Conservation (phyloP, 2,797 vertebrate genomes). For the Gadopsis bispinosus region DNA sequence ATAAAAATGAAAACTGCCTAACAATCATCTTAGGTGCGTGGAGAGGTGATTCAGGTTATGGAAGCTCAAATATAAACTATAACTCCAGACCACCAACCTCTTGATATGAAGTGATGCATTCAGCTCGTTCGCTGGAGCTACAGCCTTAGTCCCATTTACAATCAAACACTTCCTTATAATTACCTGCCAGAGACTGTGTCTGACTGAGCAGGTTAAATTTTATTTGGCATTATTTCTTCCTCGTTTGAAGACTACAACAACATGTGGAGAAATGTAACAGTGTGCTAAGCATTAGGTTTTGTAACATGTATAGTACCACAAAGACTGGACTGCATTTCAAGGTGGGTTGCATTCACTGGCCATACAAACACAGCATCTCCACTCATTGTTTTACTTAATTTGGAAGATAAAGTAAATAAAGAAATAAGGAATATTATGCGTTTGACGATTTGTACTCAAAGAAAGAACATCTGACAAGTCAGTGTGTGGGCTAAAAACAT, state of each 20-base stretch:
- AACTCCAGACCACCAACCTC: not conserved
- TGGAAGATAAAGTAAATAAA: not conserved
- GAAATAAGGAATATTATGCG: not conserved
- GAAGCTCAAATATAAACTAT: not conserved
- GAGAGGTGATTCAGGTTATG: not conserved
- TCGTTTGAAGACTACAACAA: not conserved
- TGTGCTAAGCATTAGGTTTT: not conserved
- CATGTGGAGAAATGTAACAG: not conserved
- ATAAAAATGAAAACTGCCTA: not conserved
- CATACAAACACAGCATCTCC: not conserved
- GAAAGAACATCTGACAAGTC: not conserved
- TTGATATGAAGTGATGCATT: not conserved
- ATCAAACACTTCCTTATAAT: not conserved
- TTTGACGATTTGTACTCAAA: not conserved
- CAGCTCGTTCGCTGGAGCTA: not conserved
- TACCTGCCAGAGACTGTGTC: not conserved
- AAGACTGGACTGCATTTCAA: not conserved
- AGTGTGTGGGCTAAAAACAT: slow-evolving; percentile 56
- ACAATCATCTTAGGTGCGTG: not conserved
- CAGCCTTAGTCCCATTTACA: not conserved
- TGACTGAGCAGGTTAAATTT: not conserved
- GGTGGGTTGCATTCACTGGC: not conserved
- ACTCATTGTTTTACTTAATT: not conserved
- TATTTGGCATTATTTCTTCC: not conserved
- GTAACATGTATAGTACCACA: not conserved